Percentiles rank a stretch among this genome's conserved stretches.
Evolutionary conservation across 2,113 vertebrate species (phyloP).

Genomic region (Camelus dromedarius): DNA sequence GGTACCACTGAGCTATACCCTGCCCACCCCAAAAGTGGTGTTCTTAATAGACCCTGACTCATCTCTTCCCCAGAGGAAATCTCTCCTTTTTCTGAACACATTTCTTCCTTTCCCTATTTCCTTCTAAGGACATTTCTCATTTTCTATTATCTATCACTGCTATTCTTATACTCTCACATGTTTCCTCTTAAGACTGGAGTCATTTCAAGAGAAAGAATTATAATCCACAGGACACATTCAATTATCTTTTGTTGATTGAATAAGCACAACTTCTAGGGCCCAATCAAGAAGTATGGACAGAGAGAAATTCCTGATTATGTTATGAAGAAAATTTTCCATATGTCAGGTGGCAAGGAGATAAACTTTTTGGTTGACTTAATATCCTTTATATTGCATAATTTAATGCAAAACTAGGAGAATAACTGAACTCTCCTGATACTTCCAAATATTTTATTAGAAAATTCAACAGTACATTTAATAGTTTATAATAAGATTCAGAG

Average conservation of each 20-base stretch:
- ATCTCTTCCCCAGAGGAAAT: neutral
- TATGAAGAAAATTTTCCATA: neutral
- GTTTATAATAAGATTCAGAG: neutral
- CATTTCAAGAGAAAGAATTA: neutral
- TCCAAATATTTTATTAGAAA: neutral
- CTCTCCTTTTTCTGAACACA: neutral
- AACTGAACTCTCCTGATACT: neutral
- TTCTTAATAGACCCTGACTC: neutral
- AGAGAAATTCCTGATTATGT: neutral
- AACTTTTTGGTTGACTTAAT: neutral
- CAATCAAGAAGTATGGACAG: neutral
- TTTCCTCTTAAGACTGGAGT: neutral
- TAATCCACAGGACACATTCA: neutral
- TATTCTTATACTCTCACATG: neutral
- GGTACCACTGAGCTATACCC: no score
- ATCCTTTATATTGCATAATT: neutral
- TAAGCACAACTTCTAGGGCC: neutral
- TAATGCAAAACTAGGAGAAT: neutral
- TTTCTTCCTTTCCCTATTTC: neutral
- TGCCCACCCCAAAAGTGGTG: no score
- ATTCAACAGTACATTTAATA: neutral
- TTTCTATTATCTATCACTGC: neutral
- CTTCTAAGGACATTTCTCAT: neutral
- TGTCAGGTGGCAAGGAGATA: neutral
- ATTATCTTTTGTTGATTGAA: neutral